Percentiles rank a stretch among this genome's conserved stretches.
Evolutionary conservation across 2,888 invertebrate species (phyloP).

Genomic region (Amitus sp.): DNA sequence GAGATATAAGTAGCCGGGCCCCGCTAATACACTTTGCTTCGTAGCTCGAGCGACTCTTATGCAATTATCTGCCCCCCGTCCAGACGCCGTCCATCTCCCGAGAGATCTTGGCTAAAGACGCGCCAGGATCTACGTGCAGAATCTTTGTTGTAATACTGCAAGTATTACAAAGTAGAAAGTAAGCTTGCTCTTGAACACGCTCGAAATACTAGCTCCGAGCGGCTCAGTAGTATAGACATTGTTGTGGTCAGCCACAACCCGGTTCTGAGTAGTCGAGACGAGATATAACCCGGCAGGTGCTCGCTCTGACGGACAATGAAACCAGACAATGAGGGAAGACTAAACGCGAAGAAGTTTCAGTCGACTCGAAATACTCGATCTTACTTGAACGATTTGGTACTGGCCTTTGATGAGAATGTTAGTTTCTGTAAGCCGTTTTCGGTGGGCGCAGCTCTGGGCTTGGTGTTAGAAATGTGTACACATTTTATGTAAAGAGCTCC

Average conservation of each 20-base stretch:
- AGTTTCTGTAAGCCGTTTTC: too few relatives aligned
- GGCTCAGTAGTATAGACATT: conserved; percentile 53
- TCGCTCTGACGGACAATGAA: conserved; percentile 18
- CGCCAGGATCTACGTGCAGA: conserved; percentile 40
- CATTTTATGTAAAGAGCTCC: too few relatives aligned
- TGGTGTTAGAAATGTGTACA: too few relatives aligned
- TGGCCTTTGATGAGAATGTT: too few relatives aligned
- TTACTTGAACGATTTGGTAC: too few relatives aligned
- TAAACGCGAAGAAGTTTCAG: too few relatives aligned
- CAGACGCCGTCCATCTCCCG: conserved; percentile 44
- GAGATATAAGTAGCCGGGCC: conserved; percentile 26
- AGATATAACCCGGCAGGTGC: conserved; percentile 51
- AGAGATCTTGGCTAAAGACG: conserved; percentile 29
- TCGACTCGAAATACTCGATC: too few relatives aligned
- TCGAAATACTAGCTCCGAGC: conserved; percentile 1
- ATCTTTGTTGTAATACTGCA: conserved; percentile 28
- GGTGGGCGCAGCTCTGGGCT: too few relatives aligned
- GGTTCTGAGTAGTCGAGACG: conserved; percentile 51
- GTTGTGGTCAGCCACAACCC: conserved; percentile 55
- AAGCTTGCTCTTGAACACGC: conserved; percentile 9
- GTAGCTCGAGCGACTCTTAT: conserved; percentile 22
- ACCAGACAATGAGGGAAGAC: conserved; percentile 9
- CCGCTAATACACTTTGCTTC: conserved; percentile 49
- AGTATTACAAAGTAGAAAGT: conserved; percentile 3
- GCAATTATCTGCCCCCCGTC: conserved; percentile 57